Percentiles rank a stretch among this genome's conserved stretches.
These are phyloP conservation scores for Paguma larvata DNA, from an alignment of 2,797 vertebrate species.

Conservation along the genomic window DNA sequence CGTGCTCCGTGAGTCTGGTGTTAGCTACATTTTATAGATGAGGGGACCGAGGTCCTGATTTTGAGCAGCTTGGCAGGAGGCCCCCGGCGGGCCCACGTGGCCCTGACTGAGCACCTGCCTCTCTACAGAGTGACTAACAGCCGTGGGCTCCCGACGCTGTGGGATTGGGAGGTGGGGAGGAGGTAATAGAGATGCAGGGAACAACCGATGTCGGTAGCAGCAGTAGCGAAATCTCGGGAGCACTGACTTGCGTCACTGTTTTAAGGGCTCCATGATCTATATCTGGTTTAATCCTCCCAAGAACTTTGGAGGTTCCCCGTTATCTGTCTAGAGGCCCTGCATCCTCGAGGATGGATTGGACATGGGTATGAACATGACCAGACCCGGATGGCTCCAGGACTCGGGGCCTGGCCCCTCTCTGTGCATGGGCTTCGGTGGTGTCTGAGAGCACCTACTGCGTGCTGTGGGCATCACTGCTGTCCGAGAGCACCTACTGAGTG, in stretches of 20 bases:
- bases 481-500: rapidly evolving
- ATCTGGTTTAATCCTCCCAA: not conserved
- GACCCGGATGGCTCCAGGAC: not conserved
- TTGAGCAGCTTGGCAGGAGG: not conserved
- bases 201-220: not conserved
- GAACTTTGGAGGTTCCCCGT: not conserved
- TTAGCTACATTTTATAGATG: not conserved
- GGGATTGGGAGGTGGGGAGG: not conserved
- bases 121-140: not conserved
- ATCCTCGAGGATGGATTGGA: too few species aligned
- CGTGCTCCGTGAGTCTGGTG: not conserved
- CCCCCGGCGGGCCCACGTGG: rapidly evolving
- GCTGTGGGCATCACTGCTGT: rapidly evolving
- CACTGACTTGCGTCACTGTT: not conserved
- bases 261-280: not conserved
- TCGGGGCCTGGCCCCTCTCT: not conserved
- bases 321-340: too few species aligned
- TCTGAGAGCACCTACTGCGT: rapidly evolving
- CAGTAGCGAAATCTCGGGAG: not conserved
- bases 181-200: not conserved
- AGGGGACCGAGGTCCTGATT: not conserved
- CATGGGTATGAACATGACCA: not conserved
- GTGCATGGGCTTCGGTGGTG: rapidly evolving
- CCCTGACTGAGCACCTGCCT: not conserved
- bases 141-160: not conserved